Base-by-base conservation (phyloP, 1,140 invertebrate genomes). In the Hypothenemus hampei region DNA sequence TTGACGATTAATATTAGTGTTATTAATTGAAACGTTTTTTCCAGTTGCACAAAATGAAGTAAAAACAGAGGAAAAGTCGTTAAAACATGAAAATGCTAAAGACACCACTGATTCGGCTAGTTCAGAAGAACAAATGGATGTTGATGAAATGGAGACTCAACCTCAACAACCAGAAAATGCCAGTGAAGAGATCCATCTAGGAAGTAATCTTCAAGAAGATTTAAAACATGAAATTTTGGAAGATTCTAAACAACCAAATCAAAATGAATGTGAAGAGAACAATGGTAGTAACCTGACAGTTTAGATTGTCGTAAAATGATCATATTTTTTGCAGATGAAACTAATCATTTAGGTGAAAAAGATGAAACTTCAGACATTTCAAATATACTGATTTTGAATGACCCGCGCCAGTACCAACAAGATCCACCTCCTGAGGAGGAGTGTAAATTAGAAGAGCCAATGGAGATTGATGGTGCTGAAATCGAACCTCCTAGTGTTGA, bases 391-490 rank as follows among this genome's bases (percentile, higher is more conserved):
- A 1, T 13, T 21, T 31, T 11, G 22, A 53, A 3, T 26, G 5
- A 0, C 7, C 15, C 21, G 23, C 16, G 16, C 6, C 7, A 40
- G 36, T 31, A 15, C 26, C 45, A 43, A 39, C 8, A 49, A 61
- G 51, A 18, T 44, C 41, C 26, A 13, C 36, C 3, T 10, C 22
- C 29, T 10, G 11, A 43, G 19, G n/a, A 11, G 23, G 10, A 20
- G 46, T 16, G 49, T n/a, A n/a, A n/a, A n/a, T n/a, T n/a, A n/a
- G n/a, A n/a, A n/a, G 59, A 61, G 51, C 51, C 59, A 8, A 61
- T 61, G 59, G 59, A 61, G 29, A 47, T 58, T 21, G 54, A 54
- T 39, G 16, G n/a, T 22, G 19, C 7, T 23, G n/a, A 43, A 21
- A 23, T 10, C 11, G 3, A 23, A 21, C 7, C 7, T n/a, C 6